Conservation (phyloP, 2,797 vertebrate genomes). For the Cynopterus sphinx region DNA sequence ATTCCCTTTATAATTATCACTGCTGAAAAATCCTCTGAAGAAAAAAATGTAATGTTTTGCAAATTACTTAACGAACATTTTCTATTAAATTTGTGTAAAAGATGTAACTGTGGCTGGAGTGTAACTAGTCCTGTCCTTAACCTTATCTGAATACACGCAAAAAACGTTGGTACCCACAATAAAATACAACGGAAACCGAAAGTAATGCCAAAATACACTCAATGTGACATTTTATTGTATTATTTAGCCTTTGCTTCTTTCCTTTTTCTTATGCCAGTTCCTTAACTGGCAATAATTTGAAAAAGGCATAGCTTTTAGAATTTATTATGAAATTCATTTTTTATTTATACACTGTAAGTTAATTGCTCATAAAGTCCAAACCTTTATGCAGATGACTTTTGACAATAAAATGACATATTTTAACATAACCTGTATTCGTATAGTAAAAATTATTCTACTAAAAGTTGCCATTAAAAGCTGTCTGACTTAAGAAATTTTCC, state of each 20-base stretch:
- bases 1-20: too few species aligned
- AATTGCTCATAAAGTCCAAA: conserved; percentile 56
- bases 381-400: conserved; percentile 57
- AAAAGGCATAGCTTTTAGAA: conserved; percentile 59
- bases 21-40: not conserved
- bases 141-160: too few species aligned
- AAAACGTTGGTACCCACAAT: too few species aligned
- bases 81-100: not conserved
- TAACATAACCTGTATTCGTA: conserved; percentile 74
- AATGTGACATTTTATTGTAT: not conserved
- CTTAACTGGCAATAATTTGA: conserved; percentile 9
- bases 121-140: too few species aligned
- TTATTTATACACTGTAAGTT: conserved; percentile 64
- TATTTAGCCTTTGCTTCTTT: not conserved
- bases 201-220: too few species aligned
- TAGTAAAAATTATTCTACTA: conserved; percentile 80
- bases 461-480: conserved; percentile 65
- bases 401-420: conserved; percentile 75
- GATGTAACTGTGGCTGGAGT: too few species aligned
- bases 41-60: not conserved
- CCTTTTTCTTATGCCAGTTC: not conserved
- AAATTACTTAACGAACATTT: not conserved
- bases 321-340: conserved; percentile 57
- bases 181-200: too few species aligned
- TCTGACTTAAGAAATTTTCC: conserved; percentile 38